Conservation (phyloP, 2,113 vertebrate genomes). For the Addax nasomaculatus region DNA sequence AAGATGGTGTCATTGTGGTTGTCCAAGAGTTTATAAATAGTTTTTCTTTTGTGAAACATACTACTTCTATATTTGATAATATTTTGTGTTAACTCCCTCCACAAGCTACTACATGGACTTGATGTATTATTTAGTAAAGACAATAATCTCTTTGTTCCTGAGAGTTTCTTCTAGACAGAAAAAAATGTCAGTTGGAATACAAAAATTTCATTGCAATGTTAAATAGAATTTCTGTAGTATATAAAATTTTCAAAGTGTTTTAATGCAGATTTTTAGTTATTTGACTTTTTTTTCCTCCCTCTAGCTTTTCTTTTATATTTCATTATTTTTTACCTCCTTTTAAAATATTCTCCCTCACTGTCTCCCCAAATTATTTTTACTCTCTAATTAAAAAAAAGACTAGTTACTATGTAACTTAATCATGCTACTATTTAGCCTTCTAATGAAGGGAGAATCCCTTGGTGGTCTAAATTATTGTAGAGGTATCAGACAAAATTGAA, state of each 20-base stretch:
- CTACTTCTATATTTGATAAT: not conserved
- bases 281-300: not conserved
- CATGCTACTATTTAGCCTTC: not conserved
- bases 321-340: not conserved
- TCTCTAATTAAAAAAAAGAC: not conserved
- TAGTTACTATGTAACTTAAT: not conserved
- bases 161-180: not conserved
- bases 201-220: not conserved
- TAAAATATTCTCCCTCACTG: not conserved
- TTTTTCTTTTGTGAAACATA: not conserved
- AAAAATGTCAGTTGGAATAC: not conserved
- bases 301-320: not conserved
- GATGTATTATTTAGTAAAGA: not conserved
- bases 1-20: not conserved
- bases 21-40: not conserved
- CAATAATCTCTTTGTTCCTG: not conserved
- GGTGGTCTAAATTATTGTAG: not conserved
- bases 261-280: not conserved
- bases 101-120: not conserved
- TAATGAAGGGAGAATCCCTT: not conserved
- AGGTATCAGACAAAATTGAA: not conserved
- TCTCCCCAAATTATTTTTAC: slow-evolving; percentile 20
- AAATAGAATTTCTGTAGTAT: not conserved
- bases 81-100: not conserved
- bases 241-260: not conserved